These are phyloP conservation scores for Anthopleura sola DNA, from an alignment of 64 coral and sea anemone genomes.

Conservation along the genomic window DNA sequence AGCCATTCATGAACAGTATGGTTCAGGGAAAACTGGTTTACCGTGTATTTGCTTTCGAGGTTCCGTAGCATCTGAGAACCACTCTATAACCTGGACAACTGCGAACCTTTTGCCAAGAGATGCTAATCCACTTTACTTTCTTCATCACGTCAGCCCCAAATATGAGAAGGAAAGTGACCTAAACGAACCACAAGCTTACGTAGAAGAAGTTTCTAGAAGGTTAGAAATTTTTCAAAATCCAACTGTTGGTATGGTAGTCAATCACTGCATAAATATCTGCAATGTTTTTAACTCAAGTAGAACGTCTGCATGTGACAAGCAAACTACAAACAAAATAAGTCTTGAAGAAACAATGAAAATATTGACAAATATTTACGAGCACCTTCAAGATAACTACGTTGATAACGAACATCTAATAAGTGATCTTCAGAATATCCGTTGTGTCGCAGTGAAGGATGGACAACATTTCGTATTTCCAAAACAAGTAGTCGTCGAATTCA, in stretches of 20 bases:
- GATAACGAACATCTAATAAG: neutral
- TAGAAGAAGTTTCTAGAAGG: neutral
- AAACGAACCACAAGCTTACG: no score
- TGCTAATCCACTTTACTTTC: no score
- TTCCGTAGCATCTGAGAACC: neutral
- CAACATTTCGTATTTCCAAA: slow-evolving; percentile 11
- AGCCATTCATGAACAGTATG: slow-evolving; percentile 48
- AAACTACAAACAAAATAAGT: neutral
- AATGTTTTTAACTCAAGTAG: no score
- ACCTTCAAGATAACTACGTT: neutral
- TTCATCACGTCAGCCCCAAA: no score
- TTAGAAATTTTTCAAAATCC: slow-evolving; percentile 47
- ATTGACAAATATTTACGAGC: neutral
- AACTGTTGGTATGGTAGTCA: slow-evolving; percentile 44
- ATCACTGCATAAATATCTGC: slow-evolving; percentile 41
- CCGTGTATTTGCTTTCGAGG: slow-evolving; percentile 24
- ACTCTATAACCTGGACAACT: slow-evolving; percentile 34
- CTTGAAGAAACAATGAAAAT: neutral
- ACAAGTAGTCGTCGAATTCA: slow-evolving; percentile 33
- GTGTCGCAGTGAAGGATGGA: slow-evolving; percentile 31
- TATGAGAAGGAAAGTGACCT: no score
- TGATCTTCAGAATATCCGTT: neutral
- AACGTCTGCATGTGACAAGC: no score
- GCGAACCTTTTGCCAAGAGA: slow-evolving; percentile 30
- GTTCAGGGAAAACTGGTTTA: neutral